Conservation (phyloP, 64 coral and sea anemone species). For the Dendronephthya gigantea region DNA sequence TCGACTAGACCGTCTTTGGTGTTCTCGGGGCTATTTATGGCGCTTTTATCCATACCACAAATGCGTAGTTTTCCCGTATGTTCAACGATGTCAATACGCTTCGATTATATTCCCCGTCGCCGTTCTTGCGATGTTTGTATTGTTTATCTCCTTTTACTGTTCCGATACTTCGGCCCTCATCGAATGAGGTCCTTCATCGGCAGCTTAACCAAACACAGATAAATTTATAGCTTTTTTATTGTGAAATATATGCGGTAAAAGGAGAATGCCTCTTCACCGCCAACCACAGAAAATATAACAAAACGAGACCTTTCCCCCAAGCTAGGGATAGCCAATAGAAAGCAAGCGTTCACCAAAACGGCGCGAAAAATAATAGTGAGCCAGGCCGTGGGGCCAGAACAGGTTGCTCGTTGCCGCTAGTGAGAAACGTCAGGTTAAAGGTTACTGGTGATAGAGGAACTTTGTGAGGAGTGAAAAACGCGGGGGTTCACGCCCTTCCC, state of each 20-base stretch:
- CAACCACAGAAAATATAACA: no score
- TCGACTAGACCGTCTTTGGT: neutral
- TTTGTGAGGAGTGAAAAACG: no score
- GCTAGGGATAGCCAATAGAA: no score
- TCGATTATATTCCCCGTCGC: neutral
- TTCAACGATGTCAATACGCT: neutral
- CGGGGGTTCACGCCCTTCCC: no score
- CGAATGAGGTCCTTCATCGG: neutral
- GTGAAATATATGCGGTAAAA: neutral
- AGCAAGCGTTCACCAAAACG: no score
- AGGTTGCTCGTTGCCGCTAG: no score
- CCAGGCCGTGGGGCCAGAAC: no score
- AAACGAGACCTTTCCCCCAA: no score
- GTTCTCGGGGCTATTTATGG: neutral
- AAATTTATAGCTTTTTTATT: neutral
- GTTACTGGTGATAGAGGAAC: no score
- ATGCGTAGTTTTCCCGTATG: neutral
- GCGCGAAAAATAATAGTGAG: no score
- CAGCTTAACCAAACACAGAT: neutral
- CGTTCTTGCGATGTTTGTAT: neutral
- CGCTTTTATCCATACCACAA: neutral
- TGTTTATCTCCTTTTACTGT: slow-evolving; percentile 15
- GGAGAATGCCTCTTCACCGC: slow-evolving; percentile 6
- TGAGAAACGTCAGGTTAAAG: no score
- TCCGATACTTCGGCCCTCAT: slow-evolving; percentile 1